Evolutionary conservation across 2,797 vertebrate genomes (phyloP), one percentile per base, ranked within the genome.

Genomic region (Pantherophis alleghaniensis): DNA sequence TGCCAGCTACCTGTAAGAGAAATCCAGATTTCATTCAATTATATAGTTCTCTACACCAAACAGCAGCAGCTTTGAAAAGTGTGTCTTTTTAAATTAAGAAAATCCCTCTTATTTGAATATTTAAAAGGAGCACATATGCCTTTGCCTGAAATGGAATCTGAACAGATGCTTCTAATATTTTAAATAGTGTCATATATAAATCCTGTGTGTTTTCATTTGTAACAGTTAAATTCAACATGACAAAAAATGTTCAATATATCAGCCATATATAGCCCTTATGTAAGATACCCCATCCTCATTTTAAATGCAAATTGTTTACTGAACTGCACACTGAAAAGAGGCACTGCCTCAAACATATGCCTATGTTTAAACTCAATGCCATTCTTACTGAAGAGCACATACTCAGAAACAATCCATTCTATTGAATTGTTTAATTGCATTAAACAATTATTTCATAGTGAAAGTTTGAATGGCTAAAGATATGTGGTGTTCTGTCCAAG

Each of bases 1-100:
- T 99, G 95, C 99, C 99, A 28, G 99, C 99, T 95, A 99, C 99
- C 99, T 99, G 96, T 37, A 95, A 87, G 93, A 96, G 89, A 97
- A 0, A 96, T 56, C 47, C 91, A 91, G 7, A 53, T 55, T 87
- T 93, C 26, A 93, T 92, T 94, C 94, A 90, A 91, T 16, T 16
- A 63, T 89, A 20, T 91, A 56, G 42, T 55, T 37, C 18, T 90
- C 1, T 0, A 60, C 5, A 86, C 14, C 28, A 42, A 55, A 37
- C 7, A 88, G 18, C 9, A 37, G 9, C 18, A 88, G n/a, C 20
- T 37, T 88, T 56, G 32, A 88, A 57, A 88, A 37, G 18, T 20
- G 55, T n/a, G 55, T 57, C n/a, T 22, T 88, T 88, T 88, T 22
- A 56, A 88, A 56, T 57, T 88, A 88, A 56, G 22, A 57, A 22